Evolutionary conservation across 23 tunicate genomes (phyloP), one percentile per base, ranked within the genome.

Genomic region (Ciona savignyi): DNA sequence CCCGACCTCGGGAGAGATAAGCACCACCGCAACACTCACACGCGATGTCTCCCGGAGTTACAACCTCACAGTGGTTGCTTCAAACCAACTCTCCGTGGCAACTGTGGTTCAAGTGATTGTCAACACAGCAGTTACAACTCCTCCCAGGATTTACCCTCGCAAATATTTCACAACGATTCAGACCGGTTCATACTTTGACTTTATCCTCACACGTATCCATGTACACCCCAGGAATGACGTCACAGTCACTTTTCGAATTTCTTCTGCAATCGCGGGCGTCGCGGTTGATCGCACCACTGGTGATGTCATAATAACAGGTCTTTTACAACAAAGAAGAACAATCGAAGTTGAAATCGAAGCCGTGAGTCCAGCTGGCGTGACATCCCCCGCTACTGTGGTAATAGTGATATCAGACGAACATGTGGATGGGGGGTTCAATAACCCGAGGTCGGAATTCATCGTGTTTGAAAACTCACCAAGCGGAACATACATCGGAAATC

Each of bases 121-220:
- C 22, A n/a, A 15, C 2, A 60, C 68, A 6, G 61, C n/a, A 1
- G 68, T 66, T 1, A 83, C 65, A 1, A 35, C 60, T 20, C 15
- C 34, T 3, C 95, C 86, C 2, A 23, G 26, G 23, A 65, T 81
- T 30, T 87, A 87, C 69, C 95, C 95, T 4, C n/a, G 4, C 22
- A 34, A 31, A 9, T 81, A 74, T 65, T 81, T 61, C 65, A 81
- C 48, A 1, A 15, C 34, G 23, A 4, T 81, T 9, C n/a, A 29
- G 4, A 61, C 82, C 11, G 78, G 76, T 24, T 20, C 67, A 1
- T 23, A 64, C 51, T 3, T 29, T 4, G 71, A 74, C 29, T n/a
- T 0, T 25, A 30, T 51, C 2, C 32, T 81, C 6, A 62, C 75
- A 61, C 32, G 33, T 33, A 29, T 11, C 0, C 68, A 65, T 29